These are phyloP conservation scores for Oceanodroma leucorhoa DNA, from an alignment of 2,797 vertebrate genomes.

Conservation along the genomic window DNA sequence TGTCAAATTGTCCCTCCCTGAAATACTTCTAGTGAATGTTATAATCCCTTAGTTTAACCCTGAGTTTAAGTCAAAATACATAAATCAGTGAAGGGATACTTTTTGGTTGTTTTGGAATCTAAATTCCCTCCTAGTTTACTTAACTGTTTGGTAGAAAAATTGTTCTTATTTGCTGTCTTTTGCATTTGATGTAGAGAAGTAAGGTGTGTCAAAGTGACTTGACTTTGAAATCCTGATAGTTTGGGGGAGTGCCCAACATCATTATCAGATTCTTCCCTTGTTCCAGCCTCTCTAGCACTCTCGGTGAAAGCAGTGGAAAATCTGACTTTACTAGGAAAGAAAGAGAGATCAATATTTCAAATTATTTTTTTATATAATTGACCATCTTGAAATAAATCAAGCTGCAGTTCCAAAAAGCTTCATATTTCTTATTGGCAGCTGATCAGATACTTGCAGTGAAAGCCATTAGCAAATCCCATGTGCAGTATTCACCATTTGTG, in stretches of 20 bases:
- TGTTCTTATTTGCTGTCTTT: not conserved
- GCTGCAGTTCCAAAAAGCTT: constrained; percentile 2
- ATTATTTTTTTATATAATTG: constrained; percentile 48
- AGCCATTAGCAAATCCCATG: constrained; percentile 15
- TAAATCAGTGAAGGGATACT: constrained; percentile 25
- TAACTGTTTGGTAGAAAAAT: not conserved
- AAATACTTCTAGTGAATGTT: not conserved
- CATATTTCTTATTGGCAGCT: constrained; percentile 27
- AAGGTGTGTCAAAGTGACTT: not conserved
- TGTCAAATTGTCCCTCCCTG: not conserved
- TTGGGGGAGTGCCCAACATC: not conserved
- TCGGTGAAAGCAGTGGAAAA: not conserved
- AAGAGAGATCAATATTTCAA: not conserved
- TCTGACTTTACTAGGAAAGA: not conserved
- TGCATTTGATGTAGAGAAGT: not conserved
- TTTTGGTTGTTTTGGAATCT: not conserved
- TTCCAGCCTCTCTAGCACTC: not conserved
- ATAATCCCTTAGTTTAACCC: constrained; percentile 33
- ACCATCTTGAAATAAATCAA: constrained; percentile 24
- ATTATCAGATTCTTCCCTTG: not conserved
- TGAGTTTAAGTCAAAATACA: not conserved
- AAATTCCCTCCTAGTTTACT: not conserved
- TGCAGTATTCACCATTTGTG: not conserved
- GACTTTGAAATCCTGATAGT: not conserved
- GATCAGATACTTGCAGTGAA: not conserved